Evolutionary conservation across 1,140 invertebrate genomes (phyloP).

Genomic region (Ceratina japonica): DNA sequence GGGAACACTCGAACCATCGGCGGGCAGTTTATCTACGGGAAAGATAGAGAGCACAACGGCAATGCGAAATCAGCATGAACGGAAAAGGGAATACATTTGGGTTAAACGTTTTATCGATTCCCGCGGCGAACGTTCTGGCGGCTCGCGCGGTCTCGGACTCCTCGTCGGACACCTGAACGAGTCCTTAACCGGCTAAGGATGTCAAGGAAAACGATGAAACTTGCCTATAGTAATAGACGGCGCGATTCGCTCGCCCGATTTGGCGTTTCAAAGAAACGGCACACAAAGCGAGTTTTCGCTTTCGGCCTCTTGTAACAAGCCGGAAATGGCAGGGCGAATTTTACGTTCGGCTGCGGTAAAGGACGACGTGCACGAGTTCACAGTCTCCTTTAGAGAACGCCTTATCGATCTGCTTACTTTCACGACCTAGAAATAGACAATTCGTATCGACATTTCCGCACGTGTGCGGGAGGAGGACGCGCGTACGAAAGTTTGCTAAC

Average conservation of each 20-base stretch:
- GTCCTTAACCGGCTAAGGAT: slow-evolving; percentile 51
- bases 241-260: slow-evolving; percentile 32
- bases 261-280: slow-evolving; percentile 8
- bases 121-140: slow-evolving; percentile 11
- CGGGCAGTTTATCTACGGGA: background rate
- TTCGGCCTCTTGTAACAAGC: background rate
- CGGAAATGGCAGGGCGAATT: background rate
- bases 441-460: slow-evolving; percentile 44
- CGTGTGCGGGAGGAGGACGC: slow-evolving; percentile 28
- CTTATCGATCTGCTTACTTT: slow-evolving; percentile 36
- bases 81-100: slow-evolving; percentile 38
- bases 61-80: slow-evolving; percentile 3
- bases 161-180: slow-evolving; percentile 38
- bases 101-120: slow-evolving; percentile 48
- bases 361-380: background rate
- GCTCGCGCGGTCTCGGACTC: slow-evolving; percentile 26
- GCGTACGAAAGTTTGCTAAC: background rate
- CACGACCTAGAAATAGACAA: slow-evolving; percentile 46
- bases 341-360: too few relatives aligned
- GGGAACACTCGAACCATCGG: background rate
- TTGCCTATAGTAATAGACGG: slow-evolving; percentile 24
- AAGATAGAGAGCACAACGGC: background rate
- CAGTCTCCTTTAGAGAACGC: slow-evolving; percentile 5
- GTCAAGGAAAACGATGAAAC: slow-evolving; percentile 58
- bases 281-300: background rate